Evolutionary conservation across 2,113 vertebrate species (phyloP).

Genomic region (Ptychochromis oligacanthus): DNA sequence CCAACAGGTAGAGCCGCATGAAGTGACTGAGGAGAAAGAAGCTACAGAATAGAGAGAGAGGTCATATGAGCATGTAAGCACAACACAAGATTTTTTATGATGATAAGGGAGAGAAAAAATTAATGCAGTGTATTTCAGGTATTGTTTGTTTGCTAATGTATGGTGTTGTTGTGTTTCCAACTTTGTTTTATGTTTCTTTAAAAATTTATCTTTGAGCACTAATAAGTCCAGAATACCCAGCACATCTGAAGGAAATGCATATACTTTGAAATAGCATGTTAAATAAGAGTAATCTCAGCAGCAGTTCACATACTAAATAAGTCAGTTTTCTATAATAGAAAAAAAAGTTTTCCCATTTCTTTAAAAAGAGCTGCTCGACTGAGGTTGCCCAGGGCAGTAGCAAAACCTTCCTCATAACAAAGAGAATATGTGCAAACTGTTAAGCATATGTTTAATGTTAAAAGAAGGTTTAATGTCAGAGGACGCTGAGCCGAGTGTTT

Average conservation of each 20-base stretch:
- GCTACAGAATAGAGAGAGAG: background rate
- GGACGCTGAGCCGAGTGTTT: slow-evolving; percentile 21
- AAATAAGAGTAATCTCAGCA: slow-evolving; percentile 8
- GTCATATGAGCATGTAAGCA: background rate
- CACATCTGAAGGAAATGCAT: background rate
- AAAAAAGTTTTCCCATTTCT: background rate
- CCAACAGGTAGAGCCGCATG: background rate
- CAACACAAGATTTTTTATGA: no score
- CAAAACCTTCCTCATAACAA: slow-evolving; percentile 10
- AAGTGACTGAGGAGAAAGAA: background rate
- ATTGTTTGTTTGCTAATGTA: background rate
- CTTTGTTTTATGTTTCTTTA: background rate
- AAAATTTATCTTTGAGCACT: slow-evolving; percentile 1
- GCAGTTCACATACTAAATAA: background rate
- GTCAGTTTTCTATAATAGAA: slow-evolving; percentile 4
- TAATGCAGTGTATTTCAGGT: background rate
- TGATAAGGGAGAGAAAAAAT: background rate
- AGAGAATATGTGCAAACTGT: slow-evolving; percentile 15
- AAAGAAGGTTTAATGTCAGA: slow-evolving; percentile 25
- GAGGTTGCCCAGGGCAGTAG: slow-evolving; percentile 22
- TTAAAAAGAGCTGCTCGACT: background rate
- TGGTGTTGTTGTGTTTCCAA: background rate
- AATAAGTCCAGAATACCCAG: background rate
- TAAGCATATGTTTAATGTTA: slow-evolving; percentile 51
- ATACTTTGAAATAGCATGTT: slow-evolving; percentile 1